Conservation (phyloP, 2,888 invertebrate species). For the Thumatha senex region DNA sequence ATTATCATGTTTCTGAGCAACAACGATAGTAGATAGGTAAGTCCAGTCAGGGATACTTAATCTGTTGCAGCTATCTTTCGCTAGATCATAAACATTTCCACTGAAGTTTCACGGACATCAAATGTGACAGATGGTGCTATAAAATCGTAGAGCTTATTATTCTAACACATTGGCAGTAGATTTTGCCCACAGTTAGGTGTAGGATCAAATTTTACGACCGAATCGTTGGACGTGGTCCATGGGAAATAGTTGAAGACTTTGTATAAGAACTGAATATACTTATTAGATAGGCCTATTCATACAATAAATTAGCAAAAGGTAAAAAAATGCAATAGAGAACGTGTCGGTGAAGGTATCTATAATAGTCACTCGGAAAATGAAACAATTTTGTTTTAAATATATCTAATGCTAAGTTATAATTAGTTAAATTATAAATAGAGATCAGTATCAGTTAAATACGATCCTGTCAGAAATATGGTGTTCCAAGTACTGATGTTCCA, state of each 20-base stretch:
- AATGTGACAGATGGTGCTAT: slow-evolving; percentile 29
- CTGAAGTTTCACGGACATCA: slow-evolving; percentile 6
- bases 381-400: too few relatives aligned
- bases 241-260: slow-evolving; percentile 20
- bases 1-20: too few relatives aligned
- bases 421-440: not conserved
- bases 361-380: too few relatives aligned
- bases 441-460: not conserved
- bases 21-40: too few relatives aligned
- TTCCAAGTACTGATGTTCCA: too few relatives aligned
- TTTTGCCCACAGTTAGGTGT: slow-evolving; percentile 41
- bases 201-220: slow-evolving; percentile 52
- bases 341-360: too few relatives aligned
- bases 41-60: too few relatives aligned
- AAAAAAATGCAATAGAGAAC: too few relatives aligned
- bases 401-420: too few relatives aligned
- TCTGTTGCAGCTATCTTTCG: not conserved
- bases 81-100: slow-evolving; percentile 8
- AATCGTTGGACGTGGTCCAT: slow-evolving; percentile 41
- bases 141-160: slow-evolving; percentile 48
- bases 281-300: too few relatives aligned
- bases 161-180: slow-evolving; percentile 37
- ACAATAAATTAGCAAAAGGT: too few relatives aligned
- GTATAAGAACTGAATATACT: not conserved
- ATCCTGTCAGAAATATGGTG: too few relatives aligned